Evolutionary conservation across 2,797 vertebrate species (phyloP), one percentile per base, ranked within the genome.

Genomic region (Podarcis lilfordi): DNA sequence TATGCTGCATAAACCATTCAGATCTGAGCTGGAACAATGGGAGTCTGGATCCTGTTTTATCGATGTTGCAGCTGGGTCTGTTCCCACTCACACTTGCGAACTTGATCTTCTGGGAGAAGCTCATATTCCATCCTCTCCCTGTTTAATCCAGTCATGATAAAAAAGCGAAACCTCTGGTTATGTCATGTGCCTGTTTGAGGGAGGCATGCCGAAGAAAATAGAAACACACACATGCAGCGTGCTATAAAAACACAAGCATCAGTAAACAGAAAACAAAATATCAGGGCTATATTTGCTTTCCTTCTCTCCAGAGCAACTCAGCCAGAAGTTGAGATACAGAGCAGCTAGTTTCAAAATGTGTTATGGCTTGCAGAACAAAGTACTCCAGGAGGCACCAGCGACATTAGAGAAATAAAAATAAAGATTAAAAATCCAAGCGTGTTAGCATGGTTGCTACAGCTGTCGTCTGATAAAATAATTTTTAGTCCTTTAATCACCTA

Each of bases 71-170:
- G 83, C 72, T 89, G 86, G 43, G 50, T 5, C 82, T 8, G 23
- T 86, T 78, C 81, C 74, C 11, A 29, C 83, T 2, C 19, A 35
- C 45, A 43, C 87, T 45, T 80, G 82, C 29, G 0, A 87, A 82
- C 89, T 90, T 87, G 92, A 94, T 93, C 95, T 94, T 94, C 83
- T 94, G 91, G 64, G 29, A 43, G 78, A 76, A 84, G 21, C 88
- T 92, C 27, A n/a, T 83, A 64, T 2, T 64, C 92, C 1, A 91
- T 80, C 64, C 10, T 72, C 13, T 71, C 29, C 74, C 75, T 25
- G 88, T 93, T 81, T 91, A 84, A 91, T 86, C 81, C 76, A 19
- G 76, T 64, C 87, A 71, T 64, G 71, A 86, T 83, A 45, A 27
- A 40, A 91, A 74, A 23, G 92, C 89, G n/a, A 90, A 83, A 85